Base-by-base conservation (phyloP, 2,113 vertebrate genomes). In the Poeciliopsis retropinna region DNA sequence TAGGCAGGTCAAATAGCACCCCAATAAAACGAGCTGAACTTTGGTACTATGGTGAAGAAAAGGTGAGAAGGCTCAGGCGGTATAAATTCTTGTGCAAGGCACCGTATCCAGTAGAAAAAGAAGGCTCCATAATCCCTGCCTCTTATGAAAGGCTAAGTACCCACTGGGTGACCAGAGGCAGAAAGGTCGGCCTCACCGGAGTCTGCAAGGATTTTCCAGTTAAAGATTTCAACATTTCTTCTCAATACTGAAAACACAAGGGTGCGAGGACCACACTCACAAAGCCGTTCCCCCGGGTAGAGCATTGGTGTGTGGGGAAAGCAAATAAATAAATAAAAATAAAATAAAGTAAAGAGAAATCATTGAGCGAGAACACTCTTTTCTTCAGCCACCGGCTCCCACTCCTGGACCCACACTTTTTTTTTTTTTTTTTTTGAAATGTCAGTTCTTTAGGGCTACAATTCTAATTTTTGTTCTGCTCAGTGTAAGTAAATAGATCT, bases 401-500 rank as follows among this genome's bases (percentile, higher is more conserved):
- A 62, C 78, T 86, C 85, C 75, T 87, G 75, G 88, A 78, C 67
- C 39, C 71, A 70, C 73, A 70, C 73, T 82, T 31, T n/a, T n/a
- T n/a, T n/a, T n/a, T n/a, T n/a, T n/a, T n/a, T n/a, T n/a, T n/a
- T n/a, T n/a, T 85, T 80, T 77, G 9, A 91, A 92, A 93, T 94
- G 92, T 89, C 89, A 91, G 73, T 82, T 87, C 70, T 89, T 83
- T 78, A 76, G 76, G 77, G 66, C 83, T 81, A 73, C 83, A 76
- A 47, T 85, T 81, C 74, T 88, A 90, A 91, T 86, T 89, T 83
- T 87, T 82, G 81, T 78, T 82, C 75, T 32, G 54, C 77, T 81
- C 85, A 51, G 80, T 86, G 85, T 90, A 86, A 93, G 88, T 91
- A 92, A 89, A 93, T 84, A 86, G 78, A 72, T 92, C 90, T 90